Evolutionary conservation across 2,113 vertebrate species (phyloP).

Genomic region (Choloepus hoffmanni): DNA sequence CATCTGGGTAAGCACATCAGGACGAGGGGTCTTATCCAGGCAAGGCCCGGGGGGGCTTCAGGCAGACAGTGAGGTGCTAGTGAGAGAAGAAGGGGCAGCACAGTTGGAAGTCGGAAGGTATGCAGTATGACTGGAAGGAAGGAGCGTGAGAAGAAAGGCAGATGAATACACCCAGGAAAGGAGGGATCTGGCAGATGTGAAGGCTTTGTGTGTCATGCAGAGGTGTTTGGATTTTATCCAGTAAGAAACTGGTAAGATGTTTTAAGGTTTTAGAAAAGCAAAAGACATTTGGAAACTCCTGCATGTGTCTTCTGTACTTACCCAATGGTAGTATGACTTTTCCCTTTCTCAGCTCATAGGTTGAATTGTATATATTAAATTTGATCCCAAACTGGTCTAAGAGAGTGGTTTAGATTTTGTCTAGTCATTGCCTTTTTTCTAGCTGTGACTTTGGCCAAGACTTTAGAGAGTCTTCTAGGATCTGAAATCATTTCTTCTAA

Average conservation of each 20-base stretch:
- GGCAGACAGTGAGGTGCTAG: too few relatives aligned
- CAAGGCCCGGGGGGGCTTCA: not conserved
- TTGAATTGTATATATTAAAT: not conserved
- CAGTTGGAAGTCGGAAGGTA: not conserved
- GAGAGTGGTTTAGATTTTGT: not conserved
- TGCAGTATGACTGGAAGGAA: not conserved
- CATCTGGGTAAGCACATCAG: rapidly evolving
- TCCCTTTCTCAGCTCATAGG: not conserved
- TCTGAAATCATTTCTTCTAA: not conserved
- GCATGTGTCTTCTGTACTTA: not conserved
- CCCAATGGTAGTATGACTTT: not conserved
- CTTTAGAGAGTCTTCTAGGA: not conserved
- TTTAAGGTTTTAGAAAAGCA: not conserved
- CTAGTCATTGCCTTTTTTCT: not conserved
- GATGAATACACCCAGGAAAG: not conserved
- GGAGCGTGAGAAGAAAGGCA: not conserved
- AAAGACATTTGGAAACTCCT: not conserved
- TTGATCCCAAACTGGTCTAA: not conserved
- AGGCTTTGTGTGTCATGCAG: not conserved
- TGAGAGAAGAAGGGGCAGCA: not conserved
- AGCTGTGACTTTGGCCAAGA: not conserved
- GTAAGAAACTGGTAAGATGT: not conserved
- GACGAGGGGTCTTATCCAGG: not conserved
- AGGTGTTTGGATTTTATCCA: not conserved
- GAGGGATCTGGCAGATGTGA: not conserved